Evolutionary conservation across 2,797 vertebrate species (phyloP).

Genomic region (Clarias laeviceps): DNA sequence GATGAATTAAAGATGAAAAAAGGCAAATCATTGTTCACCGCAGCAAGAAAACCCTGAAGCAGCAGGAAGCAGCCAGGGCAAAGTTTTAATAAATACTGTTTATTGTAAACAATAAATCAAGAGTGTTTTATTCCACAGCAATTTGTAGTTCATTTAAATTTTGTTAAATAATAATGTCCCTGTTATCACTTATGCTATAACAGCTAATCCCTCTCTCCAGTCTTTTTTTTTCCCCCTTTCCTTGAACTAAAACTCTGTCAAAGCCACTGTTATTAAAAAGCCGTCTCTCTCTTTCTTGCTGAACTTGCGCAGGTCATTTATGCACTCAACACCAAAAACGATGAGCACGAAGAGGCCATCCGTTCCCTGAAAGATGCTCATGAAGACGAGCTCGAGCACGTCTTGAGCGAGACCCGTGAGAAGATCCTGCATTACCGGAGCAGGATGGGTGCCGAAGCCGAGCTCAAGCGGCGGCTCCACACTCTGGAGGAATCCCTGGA

Average conservation of each 20-base stretch:
- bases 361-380: constrained; percentile 94
- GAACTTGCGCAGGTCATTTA: constrained; percentile 88
- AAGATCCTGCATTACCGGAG: constrained; percentile 94
- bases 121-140: neutral
- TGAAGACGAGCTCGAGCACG: constrained; percentile 96
- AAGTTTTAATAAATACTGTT: neutral
- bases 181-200: neutral
- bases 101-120: neutral
- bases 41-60: constrained; percentile 20
- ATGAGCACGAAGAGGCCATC: constrained; percentile 94
- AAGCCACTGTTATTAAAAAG: neutral
- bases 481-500: constrained; percentile 92
- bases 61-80: neutral
- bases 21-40: constrained; percentile 8
- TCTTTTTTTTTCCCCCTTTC: neutral
- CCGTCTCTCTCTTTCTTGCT: constrained; percentile 43
- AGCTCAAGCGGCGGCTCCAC: constrained; percentile 90
- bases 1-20: constrained; percentile 56
- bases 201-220: neutral
- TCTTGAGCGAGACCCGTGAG: constrained; percentile 93
- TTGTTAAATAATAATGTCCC: neutral
- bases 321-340: constrained; percentile 97
- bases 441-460: constrained; percentile 90
- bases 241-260: neutral
- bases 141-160: neutral